Conservation (phyloP, 2,888 invertebrate genomes). For the Muschampia plurimacula region DNA sequence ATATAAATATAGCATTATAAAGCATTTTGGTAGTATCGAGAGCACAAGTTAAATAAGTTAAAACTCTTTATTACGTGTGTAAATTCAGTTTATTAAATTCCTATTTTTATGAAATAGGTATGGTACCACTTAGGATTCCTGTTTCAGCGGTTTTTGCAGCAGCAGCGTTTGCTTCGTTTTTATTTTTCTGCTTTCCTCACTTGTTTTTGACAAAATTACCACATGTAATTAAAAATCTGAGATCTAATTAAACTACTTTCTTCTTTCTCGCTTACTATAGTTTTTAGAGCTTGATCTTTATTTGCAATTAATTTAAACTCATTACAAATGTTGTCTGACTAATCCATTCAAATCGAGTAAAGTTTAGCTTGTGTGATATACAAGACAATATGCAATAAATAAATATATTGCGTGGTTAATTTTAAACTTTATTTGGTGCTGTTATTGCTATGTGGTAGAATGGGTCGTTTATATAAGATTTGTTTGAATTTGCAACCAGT, state of each 20-base stretch:
- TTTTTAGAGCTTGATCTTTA: neutral
- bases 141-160: neutral
- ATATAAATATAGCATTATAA: no score
- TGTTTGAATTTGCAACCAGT: conserved; percentile 13
- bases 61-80: no score
- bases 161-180: neutral
- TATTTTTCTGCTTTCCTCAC: neutral
- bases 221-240: neutral
- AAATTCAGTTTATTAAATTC: no score
- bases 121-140: no score
- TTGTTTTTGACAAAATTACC: no score
- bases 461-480: conserved; percentile 27
- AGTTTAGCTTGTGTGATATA: neutral
- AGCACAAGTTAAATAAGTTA: no score
- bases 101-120: no score
- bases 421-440: conserved; percentile 21
- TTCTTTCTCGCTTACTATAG: neutral
- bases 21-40: no score
- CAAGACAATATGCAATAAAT: neutral
- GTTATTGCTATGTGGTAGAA: conserved; percentile 13
- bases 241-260: neutral
- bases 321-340: neutral
- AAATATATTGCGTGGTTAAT: conserved; percentile 10
- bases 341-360: neutral
- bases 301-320: neutral